Evolutionary conservation across 2,113 vertebrate genomes (phyloP).

Genomic region (Campylomormyrus tamandua): DNA sequence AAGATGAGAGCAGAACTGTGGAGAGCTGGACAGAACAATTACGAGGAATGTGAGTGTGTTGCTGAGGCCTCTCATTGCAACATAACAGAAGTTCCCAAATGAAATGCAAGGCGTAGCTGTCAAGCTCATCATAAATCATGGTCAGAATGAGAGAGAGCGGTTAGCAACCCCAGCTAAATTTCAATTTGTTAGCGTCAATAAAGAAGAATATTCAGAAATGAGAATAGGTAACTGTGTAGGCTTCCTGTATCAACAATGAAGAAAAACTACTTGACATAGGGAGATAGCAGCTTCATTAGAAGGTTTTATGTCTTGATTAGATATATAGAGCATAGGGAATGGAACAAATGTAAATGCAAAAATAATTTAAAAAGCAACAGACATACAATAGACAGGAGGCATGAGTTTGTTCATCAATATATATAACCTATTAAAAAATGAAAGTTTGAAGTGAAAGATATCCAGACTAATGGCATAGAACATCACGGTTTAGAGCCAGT

Average conservation of each 20-base stretch:
- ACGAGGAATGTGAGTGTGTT: neutral
- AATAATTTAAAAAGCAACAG: neutral
- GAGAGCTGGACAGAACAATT: neutral
- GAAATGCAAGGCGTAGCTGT: neutral
- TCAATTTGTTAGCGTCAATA: neutral
- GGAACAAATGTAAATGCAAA: neutral
- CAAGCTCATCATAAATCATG: neutral
- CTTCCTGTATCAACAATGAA: neutral
- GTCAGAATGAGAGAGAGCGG: neutral
- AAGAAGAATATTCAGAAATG: neutral
- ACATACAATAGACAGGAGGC: neutral
- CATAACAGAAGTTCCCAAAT: neutral
- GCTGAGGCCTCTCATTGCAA: neutral
- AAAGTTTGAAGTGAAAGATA: neutral
- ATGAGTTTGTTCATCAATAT: neutral
- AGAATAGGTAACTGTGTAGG: neutral
- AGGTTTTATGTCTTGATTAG: neutral
- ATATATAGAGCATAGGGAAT: neutral
- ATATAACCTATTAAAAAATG: neutral
- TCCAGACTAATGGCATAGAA: neutral
- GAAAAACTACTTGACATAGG: neutral
- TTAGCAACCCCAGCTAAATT: neutral
- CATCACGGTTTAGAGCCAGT: neutral
- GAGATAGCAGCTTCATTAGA: neutral
- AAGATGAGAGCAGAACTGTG: neutral